A percentile compares a stretch with the other conserved stretches of the same genome.
Evolutionary conservation across 2,113 vertebrate species (phyloP).

Genomic region (Ornithorhynchus anatinus): DNA sequence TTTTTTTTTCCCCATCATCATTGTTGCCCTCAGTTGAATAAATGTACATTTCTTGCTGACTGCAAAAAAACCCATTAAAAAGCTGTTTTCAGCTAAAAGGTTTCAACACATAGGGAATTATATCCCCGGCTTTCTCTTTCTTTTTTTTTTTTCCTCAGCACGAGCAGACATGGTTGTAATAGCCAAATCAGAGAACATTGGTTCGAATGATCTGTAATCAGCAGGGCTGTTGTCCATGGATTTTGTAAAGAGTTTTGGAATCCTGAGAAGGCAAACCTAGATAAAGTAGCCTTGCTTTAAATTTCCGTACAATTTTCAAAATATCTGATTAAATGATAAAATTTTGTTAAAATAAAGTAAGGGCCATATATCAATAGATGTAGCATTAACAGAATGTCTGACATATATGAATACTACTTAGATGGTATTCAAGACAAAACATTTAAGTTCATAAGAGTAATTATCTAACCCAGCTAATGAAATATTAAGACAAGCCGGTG

Average conservation of each 20-base stretch:
- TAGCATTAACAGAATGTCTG: not conserved
- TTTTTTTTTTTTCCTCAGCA: not conserved
- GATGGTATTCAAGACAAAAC: no score
- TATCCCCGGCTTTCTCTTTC: conserved; percentile 31
- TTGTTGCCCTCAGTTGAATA: conserved; percentile 71
- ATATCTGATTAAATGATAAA: conserved; percentile 39
- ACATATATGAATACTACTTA: not conserved
- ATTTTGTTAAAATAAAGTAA: conserved; percentile 33
- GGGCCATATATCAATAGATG: not conserved
- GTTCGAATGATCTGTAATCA: conserved; percentile 38
- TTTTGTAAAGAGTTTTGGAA: conserved; percentile 6
- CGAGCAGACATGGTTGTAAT: conserved; percentile 18
- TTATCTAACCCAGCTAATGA: no score
- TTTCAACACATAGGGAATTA: conserved; percentile 44
- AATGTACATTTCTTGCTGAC: conserved; percentile 68
- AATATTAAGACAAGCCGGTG: no score
- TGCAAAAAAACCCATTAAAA: conserved; percentile 74
- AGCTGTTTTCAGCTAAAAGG: conserved; percentile 73
- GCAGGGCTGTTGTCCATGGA: conserved; percentile 20
- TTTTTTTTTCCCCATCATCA: conserved; percentile 63
- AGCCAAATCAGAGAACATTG: conserved; percentile 40
- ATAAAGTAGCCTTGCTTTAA: not conserved
- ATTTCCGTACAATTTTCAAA: conserved; percentile 24
- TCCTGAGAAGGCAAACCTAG: conserved; percentile 27
- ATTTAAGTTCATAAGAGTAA: no score